Percentiles rank a stretch among this genome's conserved stretches.
Evolutionary conservation across 2,797 vertebrate genomes (phyloP).

Genomic region (Moxostoma hubbsi): DNA sequence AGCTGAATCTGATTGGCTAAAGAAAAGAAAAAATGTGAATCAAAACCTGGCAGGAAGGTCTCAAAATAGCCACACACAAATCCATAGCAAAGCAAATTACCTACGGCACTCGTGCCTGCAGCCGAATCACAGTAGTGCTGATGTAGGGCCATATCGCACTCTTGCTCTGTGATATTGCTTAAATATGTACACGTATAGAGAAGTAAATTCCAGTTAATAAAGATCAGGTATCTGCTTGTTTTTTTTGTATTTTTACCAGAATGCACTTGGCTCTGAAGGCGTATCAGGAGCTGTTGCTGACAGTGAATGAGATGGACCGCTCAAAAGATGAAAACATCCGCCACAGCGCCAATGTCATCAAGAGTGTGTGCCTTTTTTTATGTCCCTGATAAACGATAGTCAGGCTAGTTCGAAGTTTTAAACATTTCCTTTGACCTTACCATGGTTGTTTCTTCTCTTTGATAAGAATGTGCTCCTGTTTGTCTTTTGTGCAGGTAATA

Average conservation of each 20-base stretch:
- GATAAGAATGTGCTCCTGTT: neutral
- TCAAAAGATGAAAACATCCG: constrained; percentile 83
- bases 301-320: constrained; percentile 91
- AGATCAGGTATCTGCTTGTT: too few species aligned
- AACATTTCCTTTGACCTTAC: neutral
- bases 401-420: too few species aligned
- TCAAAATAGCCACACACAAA: too few species aligned
- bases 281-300: constrained; percentile 92
- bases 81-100: too few species aligned
- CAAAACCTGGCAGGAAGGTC: too few species aligned
- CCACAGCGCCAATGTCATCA: constrained; percentile 90
- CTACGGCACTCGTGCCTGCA: too few species aligned
- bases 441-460: neutral
- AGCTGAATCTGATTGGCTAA: too few species aligned
- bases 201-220: neutral
- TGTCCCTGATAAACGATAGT: too few species aligned
- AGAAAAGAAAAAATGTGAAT: too few species aligned
- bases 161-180: too few species aligned
- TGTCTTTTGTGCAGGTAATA: constrained; percentile 81
- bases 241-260: constrained; percentile 68
- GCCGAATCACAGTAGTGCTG: too few species aligned
- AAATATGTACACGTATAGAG: neutral
- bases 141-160: too few species aligned
- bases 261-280: constrained; percentile 96
- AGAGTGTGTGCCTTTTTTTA: constrained; percentile 81